A percentile compares a stretch with the other conserved stretches of the same genome.
These are phyloP conservation scores for Istiophorus platypterus DNA, from an alignment of 2,113 vertebrate species.

Conservation along the genomic window DNA sequence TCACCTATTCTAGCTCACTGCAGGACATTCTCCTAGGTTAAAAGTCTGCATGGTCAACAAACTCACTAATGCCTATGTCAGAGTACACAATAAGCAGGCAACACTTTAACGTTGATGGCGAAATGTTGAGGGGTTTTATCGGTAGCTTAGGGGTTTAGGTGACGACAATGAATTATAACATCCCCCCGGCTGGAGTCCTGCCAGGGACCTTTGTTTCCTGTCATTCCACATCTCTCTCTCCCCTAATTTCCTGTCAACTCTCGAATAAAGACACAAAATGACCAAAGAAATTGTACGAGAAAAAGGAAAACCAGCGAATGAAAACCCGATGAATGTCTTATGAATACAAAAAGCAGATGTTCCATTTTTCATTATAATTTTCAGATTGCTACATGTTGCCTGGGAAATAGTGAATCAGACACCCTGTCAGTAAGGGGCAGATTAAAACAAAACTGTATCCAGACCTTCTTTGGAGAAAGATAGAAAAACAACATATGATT, in stretches of 20 bases:
- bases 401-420: not conserved
- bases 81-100: not conserved
- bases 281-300: not conserved
- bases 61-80: constrained; percentile 6
- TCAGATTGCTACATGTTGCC: not conserved
- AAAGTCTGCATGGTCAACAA: constrained; percentile 1
- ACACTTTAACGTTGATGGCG: not conserved
- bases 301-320: not conserved
- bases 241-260: not conserved
- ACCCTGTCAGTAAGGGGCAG: not conserved
- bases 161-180: not conserved
- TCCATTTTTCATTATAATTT: not conserved
- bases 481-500: not conserved
- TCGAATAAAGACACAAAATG: not conserved
- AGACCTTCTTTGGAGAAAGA: not conserved
- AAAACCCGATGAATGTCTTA: not conserved
- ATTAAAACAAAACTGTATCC: constrained; percentile 38
- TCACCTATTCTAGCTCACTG: not conserved
- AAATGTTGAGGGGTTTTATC: constrained; percentile 2
- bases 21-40: not conserved
- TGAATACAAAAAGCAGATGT: constrained; percentile 1
- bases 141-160: not conserved
- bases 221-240: not conserved
- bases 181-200: not conserved
- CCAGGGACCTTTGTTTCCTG: constrained; percentile 5